A percentile compares a stretch with the other conserved stretches of the same genome.
Evolutionary conservation across 2,888 invertebrate genomes (phyloP).

Genomic region (Diadegma fenestrale): DNA sequence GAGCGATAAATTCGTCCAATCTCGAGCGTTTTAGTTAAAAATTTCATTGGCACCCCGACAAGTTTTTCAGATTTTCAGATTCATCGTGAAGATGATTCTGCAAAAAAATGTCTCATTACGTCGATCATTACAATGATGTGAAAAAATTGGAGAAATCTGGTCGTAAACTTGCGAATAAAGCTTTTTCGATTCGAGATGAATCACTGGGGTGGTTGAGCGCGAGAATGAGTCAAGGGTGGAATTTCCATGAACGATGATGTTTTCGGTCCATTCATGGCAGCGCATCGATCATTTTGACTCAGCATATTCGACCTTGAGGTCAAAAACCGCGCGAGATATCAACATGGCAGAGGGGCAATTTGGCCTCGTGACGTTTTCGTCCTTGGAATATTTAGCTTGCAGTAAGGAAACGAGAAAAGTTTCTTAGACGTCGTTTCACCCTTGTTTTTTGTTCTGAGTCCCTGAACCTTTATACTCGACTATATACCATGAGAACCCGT

Average conservation of each 20-base stretch:
- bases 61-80: not conserved
- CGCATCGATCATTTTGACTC: conserved; percentile 28
- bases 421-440: not conserved
- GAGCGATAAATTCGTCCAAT: too few relatives aligned
- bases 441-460: conserved; percentile 14
- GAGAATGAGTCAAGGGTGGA: not conserved
- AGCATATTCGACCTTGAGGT: not conserved
- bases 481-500: conserved; percentile 62
- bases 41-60: too few relatives aligned
- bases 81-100: not conserved
- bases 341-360: not conserved
- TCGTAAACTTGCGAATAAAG: not conserved
- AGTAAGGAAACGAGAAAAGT: conserved; percentile 8
- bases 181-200: conserved; percentile 2
- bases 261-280: conserved; percentile 19
- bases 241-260: conserved; percentile 43
- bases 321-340: not conserved
- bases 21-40: too few relatives aligned
- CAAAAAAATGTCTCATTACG: not conserved
- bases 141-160: not conserved
- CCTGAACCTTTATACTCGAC: not conserved
- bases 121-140: not conserved
- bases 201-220: conserved; percentile 10
- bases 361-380: not conserved
- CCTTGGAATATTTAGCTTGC: conserved; percentile 31